These are phyloP conservation scores for Odontomyia ornata DNA, from an alignment of 2,888 invertebrate genomes.

Conservation along the genomic window DNA sequence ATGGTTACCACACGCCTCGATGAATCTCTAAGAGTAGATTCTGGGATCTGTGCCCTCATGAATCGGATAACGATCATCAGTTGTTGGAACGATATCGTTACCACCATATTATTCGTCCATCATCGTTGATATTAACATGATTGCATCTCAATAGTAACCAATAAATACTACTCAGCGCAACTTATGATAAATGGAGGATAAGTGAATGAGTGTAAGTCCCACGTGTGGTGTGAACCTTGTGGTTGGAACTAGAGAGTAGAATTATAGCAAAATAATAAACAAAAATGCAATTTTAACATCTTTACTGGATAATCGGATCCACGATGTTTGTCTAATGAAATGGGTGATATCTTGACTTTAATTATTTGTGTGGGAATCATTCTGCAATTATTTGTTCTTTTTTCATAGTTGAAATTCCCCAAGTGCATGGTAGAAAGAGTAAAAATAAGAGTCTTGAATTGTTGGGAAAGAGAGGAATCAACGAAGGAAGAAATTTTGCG, in stretches of 20 bases:
- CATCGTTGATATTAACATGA: slow-evolving; percentile 16
- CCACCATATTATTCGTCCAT: background rate
- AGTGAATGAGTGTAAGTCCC: background rate
- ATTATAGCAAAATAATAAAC: background rate
- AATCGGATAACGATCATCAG: slow-evolving; percentile 11
- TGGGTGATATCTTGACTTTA: background rate
- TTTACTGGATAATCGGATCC: background rate
- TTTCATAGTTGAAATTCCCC: too few relatives aligned
- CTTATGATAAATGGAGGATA: background rate
- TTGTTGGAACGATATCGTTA: slow-evolving; percentile 1
- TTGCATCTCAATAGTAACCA: background rate
- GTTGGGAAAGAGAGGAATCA: too few relatives aligned
- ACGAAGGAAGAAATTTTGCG: too few relatives aligned
- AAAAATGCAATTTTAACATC: background rate
- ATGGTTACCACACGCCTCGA: slow-evolving; percentile 9
- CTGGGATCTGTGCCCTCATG: slow-evolving; percentile 1
- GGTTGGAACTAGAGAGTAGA: too few relatives aligned
- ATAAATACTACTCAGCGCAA: background rate
- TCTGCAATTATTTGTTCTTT: background rate
- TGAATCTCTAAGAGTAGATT: slow-evolving; percentile 3
- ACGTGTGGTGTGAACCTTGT: background rate
- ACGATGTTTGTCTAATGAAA: background rate
- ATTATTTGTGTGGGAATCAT: background rate
- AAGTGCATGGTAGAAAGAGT: background rate
- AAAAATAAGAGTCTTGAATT: too few relatives aligned